Conservation (phyloP, 1,140 invertebrate genomes). For the Microplitis demolitor region DNA sequence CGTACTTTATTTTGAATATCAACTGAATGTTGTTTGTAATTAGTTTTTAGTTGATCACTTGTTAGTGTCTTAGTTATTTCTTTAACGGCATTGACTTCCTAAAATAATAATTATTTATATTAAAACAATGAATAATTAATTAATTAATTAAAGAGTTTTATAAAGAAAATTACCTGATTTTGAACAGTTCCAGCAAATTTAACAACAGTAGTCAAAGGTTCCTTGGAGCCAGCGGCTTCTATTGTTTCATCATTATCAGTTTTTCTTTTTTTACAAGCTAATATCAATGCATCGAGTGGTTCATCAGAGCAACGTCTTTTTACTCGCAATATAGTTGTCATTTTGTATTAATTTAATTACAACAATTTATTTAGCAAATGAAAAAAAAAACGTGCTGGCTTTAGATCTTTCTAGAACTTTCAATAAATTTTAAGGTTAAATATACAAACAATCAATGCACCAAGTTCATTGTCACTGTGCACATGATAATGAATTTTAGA, state of each 20-base stretch:
- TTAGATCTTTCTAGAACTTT: too few species aligned
- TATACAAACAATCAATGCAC: too few species aligned
- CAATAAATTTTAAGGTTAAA: too few species aligned
- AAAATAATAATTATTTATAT: conserved; percentile 18
- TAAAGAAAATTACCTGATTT: conserved; percentile 43
- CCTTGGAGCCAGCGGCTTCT: conserved; percentile 20
- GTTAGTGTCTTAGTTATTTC: conserved; percentile 47
- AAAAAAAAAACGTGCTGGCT: too few species aligned
- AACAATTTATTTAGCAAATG: neutral
- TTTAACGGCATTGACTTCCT: conserved; percentile 55
- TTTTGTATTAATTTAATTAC: conserved; percentile 36
- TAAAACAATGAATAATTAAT: neutral
- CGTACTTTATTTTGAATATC: conserved; percentile 48
- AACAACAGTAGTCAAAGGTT: conserved; percentile 56
- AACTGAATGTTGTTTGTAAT: conserved; percentile 56
- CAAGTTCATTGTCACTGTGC: too few species aligned
- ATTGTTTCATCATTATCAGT: conserved; percentile 35
- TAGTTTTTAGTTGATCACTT: conserved; percentile 46
- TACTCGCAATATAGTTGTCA: conserved; percentile 65
- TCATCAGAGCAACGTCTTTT: conserved; percentile 65
- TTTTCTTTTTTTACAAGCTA: conserved; percentile 64
- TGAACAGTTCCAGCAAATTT: conserved; percentile 66
- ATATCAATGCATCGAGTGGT: conserved; percentile 61
- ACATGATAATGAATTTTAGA: too few species aligned
- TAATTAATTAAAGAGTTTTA: conserved; percentile 5